These are phyloP conservation scores for Aphelinus certus DNA, from an alignment of 1,140 invertebrate species.

Conservation along the genomic window DNA sequence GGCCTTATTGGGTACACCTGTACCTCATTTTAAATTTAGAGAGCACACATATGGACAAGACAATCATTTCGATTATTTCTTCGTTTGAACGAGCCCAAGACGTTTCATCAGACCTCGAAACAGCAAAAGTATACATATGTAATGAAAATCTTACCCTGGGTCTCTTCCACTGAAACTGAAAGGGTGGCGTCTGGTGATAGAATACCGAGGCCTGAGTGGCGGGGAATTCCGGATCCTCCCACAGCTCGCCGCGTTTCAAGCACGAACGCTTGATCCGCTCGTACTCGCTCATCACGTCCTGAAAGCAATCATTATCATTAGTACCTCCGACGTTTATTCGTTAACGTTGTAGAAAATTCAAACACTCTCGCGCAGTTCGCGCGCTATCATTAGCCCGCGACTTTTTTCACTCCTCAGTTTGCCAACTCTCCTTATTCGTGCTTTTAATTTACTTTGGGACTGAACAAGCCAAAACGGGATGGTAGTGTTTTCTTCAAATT, in stretches of 20 bases:
- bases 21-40: too few species aligned
- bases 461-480: too few species aligned
- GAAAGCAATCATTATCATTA: conserved; percentile 37
- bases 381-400: too few species aligned
- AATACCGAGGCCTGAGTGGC: conserved; percentile 89
- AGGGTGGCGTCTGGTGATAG: conserved; percentile 92
- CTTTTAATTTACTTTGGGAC: background rate
- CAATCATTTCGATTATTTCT: too few species aligned
- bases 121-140: too few species aligned
- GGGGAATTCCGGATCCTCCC: conserved; percentile 92
- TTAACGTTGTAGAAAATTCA: background rate
- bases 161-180: conserved; percentile 91
- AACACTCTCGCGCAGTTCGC: background rate
- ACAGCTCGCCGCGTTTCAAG: conserved; percentile 82
- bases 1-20: too few species aligned
- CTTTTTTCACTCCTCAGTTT: background rate
- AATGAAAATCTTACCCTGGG: conserved; percentile 77
- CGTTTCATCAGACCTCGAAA: too few species aligned
- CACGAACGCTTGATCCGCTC: conserved; percentile 84
- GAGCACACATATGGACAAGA: too few species aligned
- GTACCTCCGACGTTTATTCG: background rate
- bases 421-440: background rate
- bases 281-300: conserved; percentile 77
- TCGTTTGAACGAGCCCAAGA: too few species aligned
- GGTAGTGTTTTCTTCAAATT: too few species aligned